These are phyloP conservation scores for Drosophila subsilvestris DNA, from an alignment of 2,888 invertebrate genomes.

Conservation along the genomic window DNA sequence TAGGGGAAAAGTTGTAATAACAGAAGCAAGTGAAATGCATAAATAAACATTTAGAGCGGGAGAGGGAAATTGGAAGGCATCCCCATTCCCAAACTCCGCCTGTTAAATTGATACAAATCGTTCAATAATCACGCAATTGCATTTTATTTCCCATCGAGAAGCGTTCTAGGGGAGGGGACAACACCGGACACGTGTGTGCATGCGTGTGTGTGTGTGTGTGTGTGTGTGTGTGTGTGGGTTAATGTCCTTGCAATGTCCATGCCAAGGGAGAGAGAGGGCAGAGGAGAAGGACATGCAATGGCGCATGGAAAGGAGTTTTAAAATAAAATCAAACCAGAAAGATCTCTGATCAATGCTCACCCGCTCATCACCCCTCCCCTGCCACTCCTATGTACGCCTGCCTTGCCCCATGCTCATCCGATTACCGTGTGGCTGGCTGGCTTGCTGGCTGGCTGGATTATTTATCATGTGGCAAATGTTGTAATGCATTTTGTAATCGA, in stretches of 20 bases:
- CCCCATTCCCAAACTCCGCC: slow-evolving; percentile 7
- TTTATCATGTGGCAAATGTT: slow-evolving; percentile 78
- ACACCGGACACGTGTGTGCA: slow-evolving; percentile 37
- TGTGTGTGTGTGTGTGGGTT: slow-evolving; percentile 27
- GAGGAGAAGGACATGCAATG: slow-evolving; percentile 13
- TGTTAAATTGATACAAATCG: slow-evolving; percentile 83
- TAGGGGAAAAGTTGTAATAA: slow-evolving; percentile 42
- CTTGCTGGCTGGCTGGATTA: slow-evolving; percentile 36
- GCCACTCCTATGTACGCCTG: neutral
- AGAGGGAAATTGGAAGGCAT: neutral
- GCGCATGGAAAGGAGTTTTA: neutral
- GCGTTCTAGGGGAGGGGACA: slow-evolving; percentile 1
- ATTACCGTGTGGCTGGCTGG: slow-evolving; percentile 29
- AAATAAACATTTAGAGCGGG: slow-evolving; percentile 63
- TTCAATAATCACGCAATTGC: slow-evolving; percentile 83
- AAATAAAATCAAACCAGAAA: neutral
- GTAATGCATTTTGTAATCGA: slow-evolving; percentile 81
- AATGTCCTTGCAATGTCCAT: slow-evolving; percentile 35
- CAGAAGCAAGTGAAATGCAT: slow-evolving; percentile 58
- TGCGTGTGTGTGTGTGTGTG: slow-evolving; percentile 7
- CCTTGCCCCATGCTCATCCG: slow-evolving; percentile 30
- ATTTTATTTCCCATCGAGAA: slow-evolving; percentile 72
- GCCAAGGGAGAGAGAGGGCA: neutral
- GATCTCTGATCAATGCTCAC: slow-evolving; percentile 3
- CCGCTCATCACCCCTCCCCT: neutral